Evolutionary conservation across 53 echinoderm and acorn worm genomes (phyloP).

Genomic region (Patiria pectinifera): DNA sequence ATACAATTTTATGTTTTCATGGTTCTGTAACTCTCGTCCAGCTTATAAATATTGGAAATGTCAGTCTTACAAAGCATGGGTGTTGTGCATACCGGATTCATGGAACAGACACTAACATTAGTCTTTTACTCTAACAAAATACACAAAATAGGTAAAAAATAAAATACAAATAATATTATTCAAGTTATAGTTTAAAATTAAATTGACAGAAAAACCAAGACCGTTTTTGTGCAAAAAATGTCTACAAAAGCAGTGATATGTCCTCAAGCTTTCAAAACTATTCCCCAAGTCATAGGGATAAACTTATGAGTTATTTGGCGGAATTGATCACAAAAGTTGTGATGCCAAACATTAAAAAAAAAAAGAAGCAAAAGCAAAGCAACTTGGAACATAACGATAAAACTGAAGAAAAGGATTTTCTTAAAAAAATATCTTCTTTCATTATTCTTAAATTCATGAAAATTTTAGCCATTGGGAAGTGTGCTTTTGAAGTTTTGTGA

Average conservation of each 20-base stretch:
- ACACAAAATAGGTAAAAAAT: not conserved
- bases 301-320: too few species aligned
- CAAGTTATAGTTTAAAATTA: not conserved
- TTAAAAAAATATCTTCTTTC: too few species aligned
- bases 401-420: not conserved
- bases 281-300: too few species aligned
- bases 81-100: constrained; percentile 54
- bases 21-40: constrained; percentile 35
- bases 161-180: too few species aligned
- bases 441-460: too few species aligned
- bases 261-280: too few species aligned
- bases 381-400: not conserved
- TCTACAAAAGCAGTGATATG: too few species aligned
- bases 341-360: not conserved
- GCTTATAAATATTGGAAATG: not conserved
- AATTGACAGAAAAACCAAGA: not conserved
- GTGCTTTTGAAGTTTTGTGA: too few species aligned
- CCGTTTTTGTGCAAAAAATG: not conserved
- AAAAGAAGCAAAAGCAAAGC: not conserved
- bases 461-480: too few species aligned
- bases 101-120: constrained; percentile 25
- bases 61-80: constrained; percentile 39
- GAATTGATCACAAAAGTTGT: too few species aligned
- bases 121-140: not conserved
- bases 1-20: not conserved